Conservation (phyloP, 2,888 invertebrate species). For the Crocallis elinguaria region DNA sequence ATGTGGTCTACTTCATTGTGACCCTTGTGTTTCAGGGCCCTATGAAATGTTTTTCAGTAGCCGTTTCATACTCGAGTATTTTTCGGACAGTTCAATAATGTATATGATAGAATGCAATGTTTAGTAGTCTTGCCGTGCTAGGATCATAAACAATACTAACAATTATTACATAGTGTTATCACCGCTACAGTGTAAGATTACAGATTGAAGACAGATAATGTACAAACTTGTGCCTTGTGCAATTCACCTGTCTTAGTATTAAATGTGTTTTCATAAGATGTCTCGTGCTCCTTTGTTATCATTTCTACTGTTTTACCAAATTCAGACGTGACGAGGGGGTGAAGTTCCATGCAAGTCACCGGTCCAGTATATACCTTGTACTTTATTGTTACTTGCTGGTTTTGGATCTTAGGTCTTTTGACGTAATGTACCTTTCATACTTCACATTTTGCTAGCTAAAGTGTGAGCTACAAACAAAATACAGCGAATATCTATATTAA, state of each 20-base stretch:
- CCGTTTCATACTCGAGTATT: no score
- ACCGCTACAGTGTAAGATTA: background rate
- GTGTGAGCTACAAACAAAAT: slow-evolving; percentile 50
- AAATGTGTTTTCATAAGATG: slow-evolving; percentile 23
- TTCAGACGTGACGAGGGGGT: slow-evolving; percentile 26
- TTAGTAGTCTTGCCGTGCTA: background rate
- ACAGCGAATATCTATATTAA: slow-evolving; percentile 55
- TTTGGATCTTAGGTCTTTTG: slow-evolving; percentile 78
- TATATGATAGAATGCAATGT: background rate
- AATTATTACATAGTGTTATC: background rate
- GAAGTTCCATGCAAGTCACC: slow-evolving; percentile 43
- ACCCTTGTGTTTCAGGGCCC: no score
- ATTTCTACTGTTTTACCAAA: slow-evolving; percentile 42
- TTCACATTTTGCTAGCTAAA: slow-evolving; percentile 53
- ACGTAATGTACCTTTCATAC: slow-evolving; percentile 64
- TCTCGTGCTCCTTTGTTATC: slow-evolving; percentile 22
- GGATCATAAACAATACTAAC: background rate
- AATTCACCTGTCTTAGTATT: slow-evolving; percentile 27
- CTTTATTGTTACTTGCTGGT: slow-evolving; percentile 62
- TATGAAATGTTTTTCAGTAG: no score
- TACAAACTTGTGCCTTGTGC: slow-evolving; percentile 40
- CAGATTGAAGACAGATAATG: slow-evolving; percentile 25
- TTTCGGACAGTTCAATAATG: no score
- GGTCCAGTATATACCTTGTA: slow-evolving; percentile 66
- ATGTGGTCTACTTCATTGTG: no score